Evolutionary conservation across 1,140 invertebrate species (phyloP), one percentile per base, ranked within the genome.

Genomic region (Prorops nasuta): DNA sequence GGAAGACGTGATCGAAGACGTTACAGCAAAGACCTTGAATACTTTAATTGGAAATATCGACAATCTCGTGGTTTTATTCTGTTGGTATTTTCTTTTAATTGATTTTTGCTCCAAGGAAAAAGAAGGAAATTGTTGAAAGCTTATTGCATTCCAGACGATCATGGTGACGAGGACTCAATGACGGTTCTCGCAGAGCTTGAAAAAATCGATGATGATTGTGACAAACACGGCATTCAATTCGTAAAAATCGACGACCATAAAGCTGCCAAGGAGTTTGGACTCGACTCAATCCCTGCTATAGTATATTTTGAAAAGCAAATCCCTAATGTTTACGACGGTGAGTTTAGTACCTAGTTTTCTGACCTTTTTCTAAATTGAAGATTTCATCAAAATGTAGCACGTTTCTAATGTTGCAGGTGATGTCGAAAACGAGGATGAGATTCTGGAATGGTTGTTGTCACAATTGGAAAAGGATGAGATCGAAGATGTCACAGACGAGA

Each of bases 241-340:
- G 92, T 96, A 2, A 95, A 95, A 77, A 94, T 95, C 55, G 91
- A 93, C 60, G 91, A 95, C 70, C 80, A 84, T 18, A 83, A 85
- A 56, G 89, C 89, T 17, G 89, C 90, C 36, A 83, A 82, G 56
- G 89, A 92, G 60, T 94, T 90, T 72, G 92, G 92, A 56, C 91
- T 95, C 56, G 90, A 94, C 65, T 80, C 85, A 46, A 72, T 91
- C 21, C 93, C 93, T 34, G 81, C 89, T 37, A 87, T 96, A 48
- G 91, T 96, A 44, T 96, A 94, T 74, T 96, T 94, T 74, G 92
- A 96, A 74, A 92, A 93, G 68, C 86, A 91, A 71, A 89, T 95
- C 71, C 92, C 93, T 47, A 94, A 91, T 77, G 81, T 95, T 60
- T 96, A 94, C 71, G 91, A 94, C 71, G 92, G 88, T 87, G 76